A percentile compares a stretch with the other conserved stretches of the same genome.
These are phyloP conservation scores for Archaeoteleia sp. DNA, from an alignment of 2,888 invertebrate genomes.

Conservation along the genomic window DNA sequence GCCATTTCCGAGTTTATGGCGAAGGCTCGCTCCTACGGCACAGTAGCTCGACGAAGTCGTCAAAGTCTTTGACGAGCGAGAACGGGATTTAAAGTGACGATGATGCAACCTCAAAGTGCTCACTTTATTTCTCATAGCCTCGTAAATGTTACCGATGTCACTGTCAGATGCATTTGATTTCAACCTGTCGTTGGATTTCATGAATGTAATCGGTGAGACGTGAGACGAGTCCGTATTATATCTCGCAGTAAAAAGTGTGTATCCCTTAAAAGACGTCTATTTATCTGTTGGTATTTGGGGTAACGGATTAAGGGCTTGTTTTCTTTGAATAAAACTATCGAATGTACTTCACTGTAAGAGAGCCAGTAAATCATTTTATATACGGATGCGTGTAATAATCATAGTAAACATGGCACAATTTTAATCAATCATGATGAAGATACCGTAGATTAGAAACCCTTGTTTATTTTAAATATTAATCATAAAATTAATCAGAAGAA, in stretches of 20 bases:
- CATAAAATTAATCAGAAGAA: too few species aligned
- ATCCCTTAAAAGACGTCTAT: conserved; percentile 37
- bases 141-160: conserved; percentile 75
- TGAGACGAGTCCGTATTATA: conserved; percentile 47
- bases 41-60: conserved; percentile 71
- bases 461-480: too few species aligned
- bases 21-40: conserved; percentile 58
- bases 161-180: conserved; percentile 72
- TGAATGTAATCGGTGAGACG: conserved; percentile 47
- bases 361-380: too few species aligned
- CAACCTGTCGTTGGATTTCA: conserved; percentile 52
- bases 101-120: conserved; percentile 75
- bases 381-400: too few species aligned
- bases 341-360: too few species aligned
- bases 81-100: conserved; percentile 76
- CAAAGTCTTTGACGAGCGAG: conserved; percentile 75
- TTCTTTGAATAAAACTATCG: conserved; percentile 23
- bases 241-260: conserved; percentile 42
- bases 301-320: conserved; percentile 36
- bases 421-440: too few species aligned
- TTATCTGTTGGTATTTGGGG: conserved; percentile 20
- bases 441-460: too few species aligned
- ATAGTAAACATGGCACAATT: too few species aligned
- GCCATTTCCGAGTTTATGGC: conserved; percentile 66
- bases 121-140: conserved; percentile 74